Conservation (phyloP, 2,888 invertebrate genomes). For the Danaus chrysippus region DNA sequence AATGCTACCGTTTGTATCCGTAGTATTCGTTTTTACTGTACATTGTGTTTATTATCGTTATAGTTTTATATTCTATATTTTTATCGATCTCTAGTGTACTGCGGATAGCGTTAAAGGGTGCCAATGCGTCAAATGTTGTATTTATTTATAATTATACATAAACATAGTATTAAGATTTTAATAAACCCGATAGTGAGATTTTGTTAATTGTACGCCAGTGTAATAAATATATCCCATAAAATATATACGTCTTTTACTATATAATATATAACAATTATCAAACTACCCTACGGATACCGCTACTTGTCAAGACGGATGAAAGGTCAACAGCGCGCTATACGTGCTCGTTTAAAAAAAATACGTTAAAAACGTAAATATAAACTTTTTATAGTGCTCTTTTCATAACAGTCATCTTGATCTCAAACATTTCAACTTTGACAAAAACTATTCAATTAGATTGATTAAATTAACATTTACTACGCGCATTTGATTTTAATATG, state of each 20-base stretch:
- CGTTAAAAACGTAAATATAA: no score
- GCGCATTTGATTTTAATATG: no score
- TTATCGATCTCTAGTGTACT: conserved; percentile 19
- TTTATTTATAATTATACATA: conserved; percentile 66
- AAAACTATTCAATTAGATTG: no score
- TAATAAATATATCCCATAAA: conserved; percentile 34
- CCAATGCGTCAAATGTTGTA: conserved; percentile 65
- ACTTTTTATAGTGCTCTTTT: no score
- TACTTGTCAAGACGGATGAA: neutral
- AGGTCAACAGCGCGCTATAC: neutral
- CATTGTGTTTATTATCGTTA: conserved; percentile 24
- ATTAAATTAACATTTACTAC: no score
- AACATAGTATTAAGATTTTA: conserved; percentile 64
- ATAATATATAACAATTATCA: conserved; percentile 16
- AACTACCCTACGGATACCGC: conserved; percentile 12
- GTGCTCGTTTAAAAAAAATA: no score
- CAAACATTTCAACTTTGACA: no score
- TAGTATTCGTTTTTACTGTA: conserved; percentile 29
- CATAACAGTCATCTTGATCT: no score
- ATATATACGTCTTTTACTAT: conserved; percentile 23
- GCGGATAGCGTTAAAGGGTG: conserved; percentile 46
- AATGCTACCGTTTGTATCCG: conserved; percentile 36
- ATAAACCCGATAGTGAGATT: conserved; percentile 61
- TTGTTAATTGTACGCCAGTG: conserved; percentile 42
- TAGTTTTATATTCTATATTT: conserved; percentile 22